phyloP scores from a whole-genome alignment of 2,797 vertebrate genomes.

The Rhodeus uyekii region DNA sequence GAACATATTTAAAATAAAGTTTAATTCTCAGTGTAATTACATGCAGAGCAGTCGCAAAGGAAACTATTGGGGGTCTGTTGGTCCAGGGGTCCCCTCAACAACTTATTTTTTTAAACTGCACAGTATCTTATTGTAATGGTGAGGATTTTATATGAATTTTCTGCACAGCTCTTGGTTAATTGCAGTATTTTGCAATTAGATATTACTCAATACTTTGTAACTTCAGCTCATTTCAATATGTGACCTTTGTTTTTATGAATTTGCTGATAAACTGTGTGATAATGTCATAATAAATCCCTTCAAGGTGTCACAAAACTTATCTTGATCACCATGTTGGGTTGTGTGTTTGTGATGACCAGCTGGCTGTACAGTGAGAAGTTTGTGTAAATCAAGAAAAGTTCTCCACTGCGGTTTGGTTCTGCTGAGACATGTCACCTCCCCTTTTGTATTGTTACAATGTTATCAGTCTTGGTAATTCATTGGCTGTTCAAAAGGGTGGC shows the following conservation, averaged over 20 bases:
- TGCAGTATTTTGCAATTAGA: neutral
- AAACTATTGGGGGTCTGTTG: neutral
- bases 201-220: neutral
- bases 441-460: neutral
- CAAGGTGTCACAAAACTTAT: neutral
- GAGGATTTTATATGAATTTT: neutral
- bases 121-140: too few species aligned
- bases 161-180: neutral
- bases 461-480: slow-evolving; percentile 23
- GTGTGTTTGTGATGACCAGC: neutral
- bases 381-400: neutral
- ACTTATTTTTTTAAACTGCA: neutral
- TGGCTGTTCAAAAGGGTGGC: slow-evolving; percentile 21
- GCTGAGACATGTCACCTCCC: neutral
- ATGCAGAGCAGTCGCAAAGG: neutral
- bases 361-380: neutral
- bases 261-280: neutral
- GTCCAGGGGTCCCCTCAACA: neutral
- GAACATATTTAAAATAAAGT: too few species aligned
- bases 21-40: neutral
- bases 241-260: neutral
- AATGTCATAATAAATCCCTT: neutral
- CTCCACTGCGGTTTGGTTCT: neutral
- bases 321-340: neutral
- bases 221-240: neutral